A percentile compares a stretch with the other conserved stretches of the same genome.
Conservation (phyloP, 2,888 invertebrate species). For the Macrosoma leucophasiata region DNA sequence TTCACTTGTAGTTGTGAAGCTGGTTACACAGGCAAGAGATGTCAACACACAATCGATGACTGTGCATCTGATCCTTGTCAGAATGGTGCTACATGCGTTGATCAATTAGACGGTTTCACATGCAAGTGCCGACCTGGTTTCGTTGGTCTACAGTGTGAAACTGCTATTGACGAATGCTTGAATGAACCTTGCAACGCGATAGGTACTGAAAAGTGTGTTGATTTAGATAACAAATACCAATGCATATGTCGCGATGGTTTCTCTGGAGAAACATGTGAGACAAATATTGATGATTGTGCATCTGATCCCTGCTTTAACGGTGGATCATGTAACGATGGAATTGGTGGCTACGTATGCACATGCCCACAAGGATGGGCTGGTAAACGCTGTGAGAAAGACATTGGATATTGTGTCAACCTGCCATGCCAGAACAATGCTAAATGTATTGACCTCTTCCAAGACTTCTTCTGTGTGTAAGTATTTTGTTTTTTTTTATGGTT, state of each 20-base stretch:
- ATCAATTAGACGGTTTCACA: conserved; percentile 91
- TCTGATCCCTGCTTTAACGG: conserved; percentile 91
- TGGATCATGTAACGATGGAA: conserved; percentile 90
- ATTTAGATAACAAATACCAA: conserved; percentile 89
- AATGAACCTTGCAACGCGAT: conserved; percentile 93
- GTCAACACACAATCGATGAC: conserved; percentile 95
- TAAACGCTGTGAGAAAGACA: conserved; percentile 87
- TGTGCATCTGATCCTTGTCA: conserved; percentile 93
- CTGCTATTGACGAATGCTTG: conserved; percentile 93
- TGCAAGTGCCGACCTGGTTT: conserved; percentile 96
- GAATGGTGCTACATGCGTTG: conserved; percentile 91
- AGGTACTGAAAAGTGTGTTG: conserved; percentile 93
- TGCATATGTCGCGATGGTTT: conserved; percentile 95
- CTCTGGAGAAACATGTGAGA: conserved; percentile 88
- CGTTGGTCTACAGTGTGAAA: conserved; percentile 94
- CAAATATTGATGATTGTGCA: conserved; percentile 91
- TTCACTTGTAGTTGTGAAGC: conserved; percentile 93
- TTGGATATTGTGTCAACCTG: conserved; percentile 88
- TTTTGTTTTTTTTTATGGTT: background rate
- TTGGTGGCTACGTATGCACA: conserved; percentile 87
- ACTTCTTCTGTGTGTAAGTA: conserved; percentile 92
- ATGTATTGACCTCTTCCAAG: conserved; percentile 94
- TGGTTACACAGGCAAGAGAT: conserved; percentile 95
- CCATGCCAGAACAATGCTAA: conserved; percentile 96
- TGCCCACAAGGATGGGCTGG: conserved; percentile 93